Evolutionary conservation across 1,140 invertebrate genomes (phyloP), one percentile per base, ranked within the genome.

Genomic region (Whitmania pigra): DNA sequence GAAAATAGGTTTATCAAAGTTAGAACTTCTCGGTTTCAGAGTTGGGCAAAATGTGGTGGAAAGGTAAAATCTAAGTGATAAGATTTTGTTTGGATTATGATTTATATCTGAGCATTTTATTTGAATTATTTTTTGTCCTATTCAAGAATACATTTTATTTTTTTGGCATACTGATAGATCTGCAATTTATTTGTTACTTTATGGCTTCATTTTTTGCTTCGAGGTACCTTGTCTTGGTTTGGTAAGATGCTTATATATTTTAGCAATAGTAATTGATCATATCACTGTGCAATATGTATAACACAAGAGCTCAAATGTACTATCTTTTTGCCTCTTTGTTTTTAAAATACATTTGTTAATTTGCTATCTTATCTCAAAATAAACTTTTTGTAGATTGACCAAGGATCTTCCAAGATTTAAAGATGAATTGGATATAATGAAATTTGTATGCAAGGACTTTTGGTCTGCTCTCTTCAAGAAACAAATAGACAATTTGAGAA

Each of bases 391-490:
- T 67, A 82, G 92, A 75, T 84, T 95, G 69, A 94, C 93, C 0
- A 89, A 90, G 81, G 94, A 98, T 79, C 90, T 89, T 83, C 87
- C 91, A 4, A 84, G 94, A 72, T 97, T 97, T 79, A 95, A 97
- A 84, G 93, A 97, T 84, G 96, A 99, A 83, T 80, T 99, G 49
- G 96, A 99, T 77, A 94, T 92, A 29, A 92, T 99, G 84, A 99
- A 99, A 82, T 99, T 97, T 77, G 93, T 99, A 55, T 99, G 96
- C 79, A 99, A 96, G 75, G 96, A 99, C 80, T 96, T 98, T 78
- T 99, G 96, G 96, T 89, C 89, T 29, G 88, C 89, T 40, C 87
- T 97, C 27, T 98, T 95, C 81, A 95, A 95, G 78, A 99, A 98
- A 81, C 94, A 97, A 83, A 93, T 98, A 72, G 95, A 99, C 80